Evolutionary conservation across 2,797 vertebrate species (phyloP).

Genomic region (Adrianichthys oophorus): DNA sequence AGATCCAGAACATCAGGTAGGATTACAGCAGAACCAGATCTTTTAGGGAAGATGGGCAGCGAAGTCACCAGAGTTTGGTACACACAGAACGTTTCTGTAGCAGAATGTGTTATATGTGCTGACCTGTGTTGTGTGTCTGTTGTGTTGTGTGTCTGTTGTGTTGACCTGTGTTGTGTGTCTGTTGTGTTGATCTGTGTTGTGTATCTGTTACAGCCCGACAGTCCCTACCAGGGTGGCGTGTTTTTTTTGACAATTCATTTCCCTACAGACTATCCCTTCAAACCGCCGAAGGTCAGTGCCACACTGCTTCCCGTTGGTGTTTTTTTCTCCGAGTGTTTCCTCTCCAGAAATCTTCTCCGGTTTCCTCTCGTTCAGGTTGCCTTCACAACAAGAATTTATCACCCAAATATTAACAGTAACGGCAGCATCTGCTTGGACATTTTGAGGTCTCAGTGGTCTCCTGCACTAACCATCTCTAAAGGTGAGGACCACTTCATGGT

Average conservation of each 20-base stretch:
- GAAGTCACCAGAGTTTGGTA: too few species aligned
- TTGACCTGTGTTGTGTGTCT: too few species aligned
- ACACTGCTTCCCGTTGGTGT: not conserved
- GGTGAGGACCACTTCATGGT: conserved; percentile 62
- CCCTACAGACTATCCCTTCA: conserved; percentile 85
- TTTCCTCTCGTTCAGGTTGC: conserved; percentile 78
- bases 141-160: too few species aligned
- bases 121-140: too few species aligned
- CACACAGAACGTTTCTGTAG: too few species aligned
- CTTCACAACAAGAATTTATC: conserved; percentile 89
- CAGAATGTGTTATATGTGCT: too few species aligned
- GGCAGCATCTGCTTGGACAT: conserved; percentile 85
- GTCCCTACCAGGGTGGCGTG: conserved; percentile 82
- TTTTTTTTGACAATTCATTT: conserved; percentile 85
- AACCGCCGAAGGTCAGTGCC: conserved; percentile 80
- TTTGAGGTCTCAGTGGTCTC: conserved; percentile 89
- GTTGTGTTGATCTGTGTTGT: too few species aligned
- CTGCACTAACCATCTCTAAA: conserved; percentile 92
- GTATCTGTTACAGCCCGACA: conserved; percentile 71
- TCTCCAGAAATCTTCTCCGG: not conserved
- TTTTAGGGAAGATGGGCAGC: too few species aligned
- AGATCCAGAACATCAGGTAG: too few species aligned
- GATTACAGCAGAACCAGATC: too few species aligned
- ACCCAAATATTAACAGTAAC: conserved; percentile 82
- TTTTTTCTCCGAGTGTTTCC: not conserved